Percentiles rank a stretch among this genome's conserved stretches.
phyloP scores from a whole-genome alignment of 2,797 vertebrate genomes.

The Chelon labrosus region DNA sequence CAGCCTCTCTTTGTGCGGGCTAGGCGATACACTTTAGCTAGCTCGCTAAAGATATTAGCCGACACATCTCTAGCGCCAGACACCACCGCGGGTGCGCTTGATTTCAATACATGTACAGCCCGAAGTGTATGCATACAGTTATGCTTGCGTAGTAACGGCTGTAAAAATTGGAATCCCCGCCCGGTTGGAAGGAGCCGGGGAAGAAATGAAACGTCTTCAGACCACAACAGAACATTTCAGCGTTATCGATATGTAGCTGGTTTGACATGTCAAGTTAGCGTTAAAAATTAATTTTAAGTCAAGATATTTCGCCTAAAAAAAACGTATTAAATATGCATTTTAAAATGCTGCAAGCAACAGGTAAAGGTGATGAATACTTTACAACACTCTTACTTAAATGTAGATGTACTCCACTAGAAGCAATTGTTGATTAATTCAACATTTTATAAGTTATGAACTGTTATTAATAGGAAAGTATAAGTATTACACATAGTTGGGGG shows the following conservation, averaged over 20 bases:
- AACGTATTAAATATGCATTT: not conserved
- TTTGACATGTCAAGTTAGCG: not conserved
- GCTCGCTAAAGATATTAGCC: slow-evolving; percentile 31
- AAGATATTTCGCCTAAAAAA: not conserved
- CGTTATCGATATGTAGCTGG: not conserved
- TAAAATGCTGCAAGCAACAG: not conserved
- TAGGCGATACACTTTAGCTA: not conserved
- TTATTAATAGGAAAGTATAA: not conserved
- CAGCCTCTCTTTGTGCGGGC: not conserved
- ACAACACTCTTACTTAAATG: not conserved
- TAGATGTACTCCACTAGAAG: not conserved
- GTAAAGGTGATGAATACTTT: not conserved
- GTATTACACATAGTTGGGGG: not conserved
- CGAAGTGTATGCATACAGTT: rapidly evolving
- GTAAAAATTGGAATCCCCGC: not conserved
- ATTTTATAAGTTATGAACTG: not conserved
- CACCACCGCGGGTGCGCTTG: slow-evolving; percentile 33
- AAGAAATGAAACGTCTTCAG: rapidly evolving
- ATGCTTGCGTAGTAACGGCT: rapidly evolving
- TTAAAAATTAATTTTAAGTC: not conserved
- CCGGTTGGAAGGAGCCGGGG: not conserved
- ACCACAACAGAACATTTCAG: not conserved
- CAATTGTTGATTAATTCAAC: not conserved
- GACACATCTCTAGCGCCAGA: not conserved
- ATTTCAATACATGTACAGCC: rapidly evolving